Evolutionary conservation across 2,888 invertebrate genomes (phyloP), one percentile per base, ranked within the genome.

Genomic region (Eulithis prunata): DNA sequence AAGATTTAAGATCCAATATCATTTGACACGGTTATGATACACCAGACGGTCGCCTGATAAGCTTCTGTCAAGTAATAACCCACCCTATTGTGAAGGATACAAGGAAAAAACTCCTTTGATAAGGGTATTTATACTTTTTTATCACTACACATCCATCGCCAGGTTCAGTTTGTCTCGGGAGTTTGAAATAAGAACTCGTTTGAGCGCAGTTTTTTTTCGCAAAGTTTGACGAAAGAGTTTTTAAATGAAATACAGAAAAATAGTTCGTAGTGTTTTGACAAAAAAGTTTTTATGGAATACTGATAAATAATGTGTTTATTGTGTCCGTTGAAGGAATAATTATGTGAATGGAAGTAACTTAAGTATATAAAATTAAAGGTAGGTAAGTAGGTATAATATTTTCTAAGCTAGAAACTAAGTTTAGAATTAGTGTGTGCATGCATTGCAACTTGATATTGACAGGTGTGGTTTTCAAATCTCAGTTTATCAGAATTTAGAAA

Each of bases 141-240:
- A 65, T 66, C 60, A 68, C 51, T 38, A 62, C 55, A 52, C 64
- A 61, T 53, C 43, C 52, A 47, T 47, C 41, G 63, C 51, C 59
- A 47, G 68, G 68, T 62, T 70, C 72, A 73, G 72, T 73, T 8
- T 55, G 66, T 59, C 57, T 59, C 51, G 63, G 67, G 69, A 59
- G 66, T 67, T 71, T 62, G 68, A 60, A 41, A 13, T 41, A 57
- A 13, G 67, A 67, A 64, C 63, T 41, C 28, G 63, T 58, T 54
- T 57, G n/a, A 8, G 10, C 43, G 54, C 47, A 41, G n/a, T 0
- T 28, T 21, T 47, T 58, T 51, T 66, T 36, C 54, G 41, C 32
- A 51, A 55, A 66, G 59, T 66, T 66, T 28, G 8, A 47, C 66
- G 61, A 54, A 57, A 61, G 53, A 65, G 60, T 61, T 65, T 64